These are phyloP conservation scores for Drosophila percnosoma DNA, from an alignment of 2,888 invertebrate genomes.

Conservation along the genomic window DNA sequence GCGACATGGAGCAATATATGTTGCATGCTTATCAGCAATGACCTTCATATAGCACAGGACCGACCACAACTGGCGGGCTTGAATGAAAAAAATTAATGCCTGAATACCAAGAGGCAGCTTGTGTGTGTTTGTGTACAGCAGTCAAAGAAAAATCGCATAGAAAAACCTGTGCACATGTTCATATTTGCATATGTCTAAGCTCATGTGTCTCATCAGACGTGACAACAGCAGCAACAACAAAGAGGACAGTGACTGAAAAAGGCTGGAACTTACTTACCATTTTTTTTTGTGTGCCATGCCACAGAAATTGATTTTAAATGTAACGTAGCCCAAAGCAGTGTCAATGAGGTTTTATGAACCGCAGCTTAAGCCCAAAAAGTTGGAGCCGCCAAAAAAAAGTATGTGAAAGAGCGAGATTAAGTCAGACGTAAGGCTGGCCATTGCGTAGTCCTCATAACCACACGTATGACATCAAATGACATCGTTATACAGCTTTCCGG, in stretches of 20 bases:
- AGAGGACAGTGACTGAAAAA: constrained; percentile 19
- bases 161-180: constrained; percentile 47
- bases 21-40: constrained; percentile 70
- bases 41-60: constrained; percentile 58
- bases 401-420: constrained; percentile 44
- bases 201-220: constrained; percentile 42
- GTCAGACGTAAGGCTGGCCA: constrained; percentile 42
- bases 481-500: constrained; percentile 69
- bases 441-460: constrained; percentile 52
- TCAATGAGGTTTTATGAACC: constrained; percentile 55
- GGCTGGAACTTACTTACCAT: constrained; percentile 9
- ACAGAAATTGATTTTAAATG: constrained; percentile 75
- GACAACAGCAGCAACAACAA: constrained; percentile 34
- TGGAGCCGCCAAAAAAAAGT: constrained; percentile 10
- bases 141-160: constrained; percentile 25
- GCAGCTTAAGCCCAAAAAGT: constrained; percentile 49
- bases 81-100: constrained; percentile 37
- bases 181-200: constrained; percentile 55
- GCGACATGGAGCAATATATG: constrained; percentile 29
- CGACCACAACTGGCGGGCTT: constrained; percentile 33
- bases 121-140: constrained; percentile 16
- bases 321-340: constrained; percentile 60
- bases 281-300: constrained; percentile 29
- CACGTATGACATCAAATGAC: constrained; percentile 73
- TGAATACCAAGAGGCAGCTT: constrained; percentile 44